Percentiles rank a stretch among this genome's conserved stretches.
These are phyloP conservation scores for Psammodynastes pulverulentus DNA, from an alignment of 2,113 vertebrate species.

Conservation along the genomic window DNA sequence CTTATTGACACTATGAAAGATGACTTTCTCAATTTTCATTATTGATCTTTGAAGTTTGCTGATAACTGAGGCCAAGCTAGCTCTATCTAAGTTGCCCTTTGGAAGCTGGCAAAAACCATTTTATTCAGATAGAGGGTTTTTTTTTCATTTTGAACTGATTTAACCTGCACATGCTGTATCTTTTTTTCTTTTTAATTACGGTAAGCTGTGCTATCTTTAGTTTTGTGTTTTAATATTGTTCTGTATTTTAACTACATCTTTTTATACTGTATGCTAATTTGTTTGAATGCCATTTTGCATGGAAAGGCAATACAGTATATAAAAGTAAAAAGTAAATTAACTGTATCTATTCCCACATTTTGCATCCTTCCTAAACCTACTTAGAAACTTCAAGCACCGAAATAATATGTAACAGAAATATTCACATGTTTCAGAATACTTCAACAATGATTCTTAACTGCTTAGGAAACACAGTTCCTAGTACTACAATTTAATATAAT, in stretches of 20 bases:
- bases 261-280: neutral
- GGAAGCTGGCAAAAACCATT: neutral
- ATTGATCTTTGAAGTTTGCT: neutral
- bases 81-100: neutral
- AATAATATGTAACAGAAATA: neutral
- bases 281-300: neutral
- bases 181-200: neutral
- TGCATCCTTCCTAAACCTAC: neutral
- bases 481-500: neutral
- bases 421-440: neutral
- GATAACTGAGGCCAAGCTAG: neutral
- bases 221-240: neutral
- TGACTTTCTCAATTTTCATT: neutral
- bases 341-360: neutral
- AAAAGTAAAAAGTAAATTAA: neutral
- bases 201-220: neutral
- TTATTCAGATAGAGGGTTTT: neutral
- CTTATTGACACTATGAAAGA: neutral
- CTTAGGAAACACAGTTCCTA: neutral
- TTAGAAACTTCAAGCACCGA: neutral
- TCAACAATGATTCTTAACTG: neutral
- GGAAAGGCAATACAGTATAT: neutral
- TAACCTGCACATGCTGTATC: neutral
- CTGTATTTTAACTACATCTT: neutral
- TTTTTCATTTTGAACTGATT: neutral